phyloP scores from a whole-genome alignment of 2,113 vertebrate genomes.

The Percina caprodes region DNA sequence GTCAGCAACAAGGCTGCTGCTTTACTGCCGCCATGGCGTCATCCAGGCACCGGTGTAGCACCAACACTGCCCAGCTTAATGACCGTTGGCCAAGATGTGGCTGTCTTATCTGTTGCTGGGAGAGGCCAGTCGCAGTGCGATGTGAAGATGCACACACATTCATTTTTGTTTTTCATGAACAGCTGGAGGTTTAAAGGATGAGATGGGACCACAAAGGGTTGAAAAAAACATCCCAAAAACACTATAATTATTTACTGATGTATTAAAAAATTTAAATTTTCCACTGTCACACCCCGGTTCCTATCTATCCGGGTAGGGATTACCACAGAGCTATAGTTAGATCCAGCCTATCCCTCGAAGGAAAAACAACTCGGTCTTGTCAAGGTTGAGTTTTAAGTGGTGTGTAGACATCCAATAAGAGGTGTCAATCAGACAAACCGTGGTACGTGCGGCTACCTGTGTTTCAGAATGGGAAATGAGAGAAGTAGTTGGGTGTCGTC shows the following conservation, averaged over 20 bases:
- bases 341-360: too few relatives aligned
- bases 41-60: conserved; percentile 61
- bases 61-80: conserved; percentile 73
- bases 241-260: not conserved
- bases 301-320: too few relatives aligned
- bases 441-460: too few relatives aligned
- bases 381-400: too few relatives aligned
- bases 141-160: conserved; percentile 18
- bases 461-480: too few relatives aligned
- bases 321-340: too few relatives aligned
- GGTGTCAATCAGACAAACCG: too few relatives aligned
- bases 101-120: conserved; percentile 72
- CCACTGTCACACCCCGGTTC: too few relatives aligned
- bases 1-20: conserved; percentile 69
- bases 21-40: conserved; percentile 81
- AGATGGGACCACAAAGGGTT: not conserved
- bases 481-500: too few relatives aligned
- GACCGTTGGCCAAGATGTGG: conserved; percentile 71
- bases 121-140: conserved; percentile 15
- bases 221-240: not conserved
- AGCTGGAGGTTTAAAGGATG: not conserved
- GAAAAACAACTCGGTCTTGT: too few relatives aligned
- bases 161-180: not conserved
- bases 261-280: not conserved
- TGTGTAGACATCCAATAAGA: too few relatives aligned